A percentile compares a stretch with the other conserved stretches of the same genome.
Conservation (phyloP, 2,888 invertebrate species). For the Agriopis marginaria region DNA sequence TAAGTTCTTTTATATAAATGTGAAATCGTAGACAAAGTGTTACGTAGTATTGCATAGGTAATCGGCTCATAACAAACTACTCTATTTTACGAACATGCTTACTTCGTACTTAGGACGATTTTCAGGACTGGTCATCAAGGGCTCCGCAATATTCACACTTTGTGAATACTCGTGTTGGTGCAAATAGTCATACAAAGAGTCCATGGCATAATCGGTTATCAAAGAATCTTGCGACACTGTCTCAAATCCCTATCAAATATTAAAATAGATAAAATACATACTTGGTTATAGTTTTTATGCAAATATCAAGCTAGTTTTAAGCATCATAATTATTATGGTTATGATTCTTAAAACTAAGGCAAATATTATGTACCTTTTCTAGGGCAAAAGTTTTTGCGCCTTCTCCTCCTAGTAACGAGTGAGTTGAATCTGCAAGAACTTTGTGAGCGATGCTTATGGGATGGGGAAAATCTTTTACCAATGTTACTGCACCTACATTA, state of each 20-base stretch:
- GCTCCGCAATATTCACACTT: constrained; percentile 64
- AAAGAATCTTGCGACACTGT: constrained; percentile 88
- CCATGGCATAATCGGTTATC: constrained; percentile 87
- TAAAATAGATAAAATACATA: neutral
- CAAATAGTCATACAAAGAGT: constrained; percentile 87
- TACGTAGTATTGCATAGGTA: no score
- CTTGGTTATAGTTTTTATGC: neutral
- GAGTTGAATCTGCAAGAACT: constrained; percentile 92
- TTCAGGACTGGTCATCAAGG: constrained; percentile 77
- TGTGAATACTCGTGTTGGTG: constrained; percentile 62
- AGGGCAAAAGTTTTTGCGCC: constrained; percentile 91
- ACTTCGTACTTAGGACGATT: constrained; percentile 76
- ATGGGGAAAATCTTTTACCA: constrained; percentile 90
- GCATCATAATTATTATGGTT: no score
- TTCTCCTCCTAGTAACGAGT: constrained; percentile 90
- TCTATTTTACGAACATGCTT: neutral
- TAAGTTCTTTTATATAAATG: no score
- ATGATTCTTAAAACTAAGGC: no score
- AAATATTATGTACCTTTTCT: constrained; percentile 70
- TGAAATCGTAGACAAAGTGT: no score
- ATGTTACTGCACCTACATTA: constrained; percentile 90
- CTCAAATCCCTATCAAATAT: constrained; percentile 82
- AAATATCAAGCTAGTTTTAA: neutral
- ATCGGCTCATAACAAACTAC: no score
- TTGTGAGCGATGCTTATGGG: constrained; percentile 92